A percentile compares a stretch with the other conserved stretches of the same genome.
Evolutionary conservation across 2,797 vertebrate species (phyloP).

Genomic region (Sebastes steindachneri): DNA sequence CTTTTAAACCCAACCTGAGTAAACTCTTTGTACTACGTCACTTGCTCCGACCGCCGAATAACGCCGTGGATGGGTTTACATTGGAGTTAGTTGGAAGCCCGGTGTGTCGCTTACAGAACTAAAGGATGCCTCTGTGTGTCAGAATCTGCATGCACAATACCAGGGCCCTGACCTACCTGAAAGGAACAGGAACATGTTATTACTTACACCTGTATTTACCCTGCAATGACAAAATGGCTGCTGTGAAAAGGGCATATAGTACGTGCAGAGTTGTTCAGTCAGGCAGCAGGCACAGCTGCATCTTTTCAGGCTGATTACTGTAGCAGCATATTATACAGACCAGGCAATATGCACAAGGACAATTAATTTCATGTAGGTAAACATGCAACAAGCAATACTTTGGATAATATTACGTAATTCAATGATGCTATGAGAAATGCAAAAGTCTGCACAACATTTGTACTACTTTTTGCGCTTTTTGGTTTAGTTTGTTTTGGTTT

Average conservation of each 20-base stretch:
- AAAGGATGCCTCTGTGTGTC: no score
- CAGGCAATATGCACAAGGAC: not conserved
- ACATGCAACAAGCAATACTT: not conserved
- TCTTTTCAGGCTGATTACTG: not conserved
- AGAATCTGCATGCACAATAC: no score
- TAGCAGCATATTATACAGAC: not conserved
- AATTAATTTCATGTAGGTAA: not conserved
- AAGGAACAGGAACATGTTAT: no score
- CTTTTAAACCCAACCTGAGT: no score
- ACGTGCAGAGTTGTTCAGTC: not conserved
- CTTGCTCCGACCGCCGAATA: no score
- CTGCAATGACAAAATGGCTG: no score
- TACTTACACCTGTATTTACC: no score
- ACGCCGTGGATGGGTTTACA: rapidly evolving
- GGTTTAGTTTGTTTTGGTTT: not conserved
- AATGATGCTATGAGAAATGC: not conserved
- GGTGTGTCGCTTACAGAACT: rapidly evolving
- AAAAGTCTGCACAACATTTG: no score
- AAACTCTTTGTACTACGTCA: no score
- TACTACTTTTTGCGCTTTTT: not conserved
- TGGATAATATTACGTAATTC: rapidly evolving
- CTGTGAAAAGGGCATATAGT: not conserved
- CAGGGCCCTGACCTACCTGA: no score
- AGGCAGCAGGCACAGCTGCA: not conserved
- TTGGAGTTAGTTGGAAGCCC: no score